These are phyloP conservation scores for Trachemys scripta DNA, from an alignment of 2,113 vertebrate species.

Conservation along the genomic window DNA sequence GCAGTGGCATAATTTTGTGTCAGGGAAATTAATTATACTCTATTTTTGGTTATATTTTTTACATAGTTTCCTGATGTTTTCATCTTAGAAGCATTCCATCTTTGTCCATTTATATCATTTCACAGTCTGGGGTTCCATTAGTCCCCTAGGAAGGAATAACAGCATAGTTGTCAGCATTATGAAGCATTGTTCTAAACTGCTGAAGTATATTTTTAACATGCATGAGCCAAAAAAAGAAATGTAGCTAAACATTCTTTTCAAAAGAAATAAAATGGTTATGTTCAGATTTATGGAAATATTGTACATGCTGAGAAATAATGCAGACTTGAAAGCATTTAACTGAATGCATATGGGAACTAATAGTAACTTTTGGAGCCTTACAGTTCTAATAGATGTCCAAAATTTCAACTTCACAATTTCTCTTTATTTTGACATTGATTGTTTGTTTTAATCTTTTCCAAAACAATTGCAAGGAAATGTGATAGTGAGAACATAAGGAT, in stretches of 20 bases:
- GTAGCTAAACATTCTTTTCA: background rate
- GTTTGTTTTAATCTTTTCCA: background rate
- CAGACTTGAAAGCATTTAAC: background rate
- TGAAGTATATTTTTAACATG: background rate
- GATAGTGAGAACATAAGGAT: background rate
- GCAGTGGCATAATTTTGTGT: background rate
- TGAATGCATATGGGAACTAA: background rate
- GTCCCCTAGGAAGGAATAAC: background rate
- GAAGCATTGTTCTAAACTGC: background rate
- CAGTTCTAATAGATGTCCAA: background rate
- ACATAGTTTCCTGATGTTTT: background rate
- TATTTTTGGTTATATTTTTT: background rate
- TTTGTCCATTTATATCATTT: background rate
- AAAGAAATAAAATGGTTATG: background rate
- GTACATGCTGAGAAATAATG: background rate
- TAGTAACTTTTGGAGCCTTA: background rate
- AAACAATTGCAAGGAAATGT: background rate
- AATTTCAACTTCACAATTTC: background rate
- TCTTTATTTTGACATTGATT: background rate
- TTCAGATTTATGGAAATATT: background rate
- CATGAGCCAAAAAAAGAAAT: background rate
- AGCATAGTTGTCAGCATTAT: background rate
- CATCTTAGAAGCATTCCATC: background rate
- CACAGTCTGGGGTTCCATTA: background rate
- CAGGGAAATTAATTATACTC: conserved; percentile 13